Evolutionary conservation across 2,888 invertebrate genomes (phyloP).

Genomic region (Tachina grossa): DNA sequence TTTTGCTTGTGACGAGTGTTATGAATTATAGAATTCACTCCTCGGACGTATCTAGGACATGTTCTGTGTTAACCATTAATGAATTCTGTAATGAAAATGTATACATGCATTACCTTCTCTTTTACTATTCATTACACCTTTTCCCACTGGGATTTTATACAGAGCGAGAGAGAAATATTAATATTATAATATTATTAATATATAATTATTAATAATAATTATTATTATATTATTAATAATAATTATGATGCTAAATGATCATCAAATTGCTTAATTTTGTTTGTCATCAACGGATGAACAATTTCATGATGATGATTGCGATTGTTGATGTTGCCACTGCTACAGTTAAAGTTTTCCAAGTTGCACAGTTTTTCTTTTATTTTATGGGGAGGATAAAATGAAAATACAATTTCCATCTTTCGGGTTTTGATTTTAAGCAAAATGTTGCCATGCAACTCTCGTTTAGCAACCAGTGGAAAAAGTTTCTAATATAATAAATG

Average conservation of each 20-base stretch:
- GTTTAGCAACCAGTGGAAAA: constrained; percentile 69
- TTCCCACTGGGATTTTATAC: too few relatives aligned
- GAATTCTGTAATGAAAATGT: too few relatives aligned
- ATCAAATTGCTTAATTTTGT: constrained; percentile 10
- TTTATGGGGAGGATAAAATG: not conserved
- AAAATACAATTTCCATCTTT: constrained; percentile 29
- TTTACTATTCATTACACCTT: too few relatives aligned
- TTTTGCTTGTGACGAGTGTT: too few relatives aligned
- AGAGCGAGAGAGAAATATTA: not conserved
- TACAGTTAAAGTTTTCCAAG: constrained; percentile 40
- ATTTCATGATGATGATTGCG: constrained; percentile 11
- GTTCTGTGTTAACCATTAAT: not conserved
- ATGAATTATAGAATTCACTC: too few relatives aligned
- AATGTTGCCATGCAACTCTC: constrained; percentile 77
- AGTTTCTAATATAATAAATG: constrained; percentile 67
- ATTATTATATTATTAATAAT: constrained; percentile 1
- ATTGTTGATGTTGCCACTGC: constrained; percentile 11
- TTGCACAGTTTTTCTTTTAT: constrained; percentile 40
- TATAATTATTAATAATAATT: too few relatives aligned
- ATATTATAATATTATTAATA: too few relatives aligned
- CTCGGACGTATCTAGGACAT: too few relatives aligned
- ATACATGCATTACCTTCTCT: too few relatives aligned
- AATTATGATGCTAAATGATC: constrained; percentile 31
- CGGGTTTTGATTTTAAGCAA: constrained; percentile 67
- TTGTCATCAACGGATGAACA: constrained; percentile 6